A percentile compares a stretch with the other conserved stretches of the same genome.
Evolutionary conservation across 2,113 vertebrate species (phyloP).

Genomic region (Verasper variegatus): DNA sequence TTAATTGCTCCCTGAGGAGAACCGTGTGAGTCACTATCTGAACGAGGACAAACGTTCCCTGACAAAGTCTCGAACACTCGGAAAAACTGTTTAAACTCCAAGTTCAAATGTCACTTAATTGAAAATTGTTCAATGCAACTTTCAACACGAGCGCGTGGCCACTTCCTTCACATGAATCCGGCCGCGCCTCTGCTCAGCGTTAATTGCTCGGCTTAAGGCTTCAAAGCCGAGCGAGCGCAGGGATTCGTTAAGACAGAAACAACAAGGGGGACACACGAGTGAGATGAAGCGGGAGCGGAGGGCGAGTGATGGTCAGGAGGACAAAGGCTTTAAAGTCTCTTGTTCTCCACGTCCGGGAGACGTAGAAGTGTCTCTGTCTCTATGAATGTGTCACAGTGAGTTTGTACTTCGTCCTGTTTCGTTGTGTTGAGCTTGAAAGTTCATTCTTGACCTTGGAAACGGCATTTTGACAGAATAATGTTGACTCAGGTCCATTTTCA

Average conservation of each 20-base stretch:
- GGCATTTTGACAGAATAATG: not conserved
- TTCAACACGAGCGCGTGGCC: not conserved
- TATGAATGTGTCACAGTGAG: not conserved
- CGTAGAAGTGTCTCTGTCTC: not conserved
- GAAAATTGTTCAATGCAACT: not conserved
- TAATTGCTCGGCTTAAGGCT: constrained; percentile 50
- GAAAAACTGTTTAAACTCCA: no score
- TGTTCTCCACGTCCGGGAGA: not conserved
- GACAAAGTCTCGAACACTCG: no score
- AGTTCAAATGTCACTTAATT: no score
- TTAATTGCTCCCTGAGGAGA: no score
- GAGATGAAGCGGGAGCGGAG: constrained; percentile 14
- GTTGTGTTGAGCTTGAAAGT: not conserved
- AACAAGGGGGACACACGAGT: constrained; percentile 20
- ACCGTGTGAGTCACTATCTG: no score
- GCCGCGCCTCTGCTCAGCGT: constrained; percentile 2
- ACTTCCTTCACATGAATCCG: constrained; percentile 18
- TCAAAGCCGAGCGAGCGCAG: constrained; percentile 19
- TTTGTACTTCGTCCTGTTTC: not conserved
- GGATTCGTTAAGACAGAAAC: constrained; percentile 36
- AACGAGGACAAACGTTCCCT: no score
- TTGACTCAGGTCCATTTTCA: not conserved
- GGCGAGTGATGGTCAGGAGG: constrained; percentile 21
- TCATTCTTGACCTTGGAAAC: no score
- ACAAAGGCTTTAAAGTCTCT: constrained; percentile 11